phyloP scores from a whole-genome alignment of 2,888 invertebrate genomes.

The Crocallis elinguaria region DNA sequence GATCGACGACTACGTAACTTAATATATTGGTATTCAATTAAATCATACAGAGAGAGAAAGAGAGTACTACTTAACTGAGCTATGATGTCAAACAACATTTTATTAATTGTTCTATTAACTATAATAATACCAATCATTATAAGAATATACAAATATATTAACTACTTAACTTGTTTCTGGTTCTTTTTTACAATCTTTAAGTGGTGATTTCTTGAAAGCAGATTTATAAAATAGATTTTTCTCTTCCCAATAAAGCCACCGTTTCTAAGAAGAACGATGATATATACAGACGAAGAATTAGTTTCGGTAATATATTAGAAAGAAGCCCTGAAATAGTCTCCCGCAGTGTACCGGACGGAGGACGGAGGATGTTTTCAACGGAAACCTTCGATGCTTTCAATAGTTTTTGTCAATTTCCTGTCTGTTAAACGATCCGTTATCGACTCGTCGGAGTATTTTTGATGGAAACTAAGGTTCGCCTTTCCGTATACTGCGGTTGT shows the following conservation, averaged over 20 bases:
- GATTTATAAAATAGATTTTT: constrained; percentile 16
- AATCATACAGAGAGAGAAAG: too few relatives aligned
- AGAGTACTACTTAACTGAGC: not conserved
- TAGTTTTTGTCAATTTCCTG: too few relatives aligned
- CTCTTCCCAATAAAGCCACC: constrained; percentile 71
- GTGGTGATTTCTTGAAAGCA: not conserved
- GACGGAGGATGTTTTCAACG: not conserved
- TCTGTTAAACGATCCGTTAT: not conserved
- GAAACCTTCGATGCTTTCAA: not conserved
- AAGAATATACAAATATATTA: too few relatives aligned
- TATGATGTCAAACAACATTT: too few relatives aligned
- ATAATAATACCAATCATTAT: too few relatives aligned
- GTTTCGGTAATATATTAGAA: constrained; percentile 53
- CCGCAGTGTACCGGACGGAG: constrained; percentile 8
- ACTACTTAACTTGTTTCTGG: too few relatives aligned
- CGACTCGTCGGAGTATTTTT: not conserved
- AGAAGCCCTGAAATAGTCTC: constrained; percentile 35
- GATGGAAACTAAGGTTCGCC: not conserved
- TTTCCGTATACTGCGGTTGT: not conserved
- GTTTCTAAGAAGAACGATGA: constrained; percentile 64
- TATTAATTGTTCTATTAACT: too few relatives aligned
- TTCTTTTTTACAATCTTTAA: too few relatives aligned
- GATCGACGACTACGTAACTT: too few relatives aligned
- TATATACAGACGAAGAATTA: constrained; percentile 49
- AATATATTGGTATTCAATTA: too few relatives aligned